phyloP scores from a whole-genome alignment of 2,888 invertebrate species.

The Hymenopus coronatus region DNA sequence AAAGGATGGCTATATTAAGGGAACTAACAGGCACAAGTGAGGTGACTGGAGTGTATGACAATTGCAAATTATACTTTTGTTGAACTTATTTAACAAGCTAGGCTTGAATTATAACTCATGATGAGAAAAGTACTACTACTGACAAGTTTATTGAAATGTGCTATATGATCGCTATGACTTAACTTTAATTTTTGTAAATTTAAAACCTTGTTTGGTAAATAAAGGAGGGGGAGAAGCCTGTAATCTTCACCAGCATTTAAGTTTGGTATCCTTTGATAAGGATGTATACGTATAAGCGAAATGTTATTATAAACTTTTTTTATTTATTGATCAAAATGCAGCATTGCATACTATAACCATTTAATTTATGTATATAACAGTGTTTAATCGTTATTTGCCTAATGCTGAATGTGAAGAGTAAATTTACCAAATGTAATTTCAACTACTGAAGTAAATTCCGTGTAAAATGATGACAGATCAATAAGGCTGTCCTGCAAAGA shows the following conservation, averaged over 20 bases:
- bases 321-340: neutral
- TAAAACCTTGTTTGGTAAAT: neutral
- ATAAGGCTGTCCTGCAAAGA: neutral
- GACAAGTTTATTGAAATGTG: neutral
- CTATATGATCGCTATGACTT: neutral
- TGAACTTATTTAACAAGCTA: neutral
- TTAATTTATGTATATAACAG: neutral
- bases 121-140: neutral
- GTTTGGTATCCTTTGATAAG: neutral
- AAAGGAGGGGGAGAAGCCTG: neutral
- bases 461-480: neutral
- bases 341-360: neutral
- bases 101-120: neutral
- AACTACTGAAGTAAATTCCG: neutral
- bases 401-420: neutral
- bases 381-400: neutral
- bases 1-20: neutral
- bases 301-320: neutral
- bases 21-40: too few relatives aligned
- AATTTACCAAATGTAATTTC: neutral
- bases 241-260: neutral
- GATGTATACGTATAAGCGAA: neutral
- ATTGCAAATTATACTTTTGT: neutral
- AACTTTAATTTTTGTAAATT: neutral
- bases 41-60: neutral